phyloP scores from a whole-genome alignment of 2,797 vertebrate genomes.

The Sebastes oblongus region DNA sequence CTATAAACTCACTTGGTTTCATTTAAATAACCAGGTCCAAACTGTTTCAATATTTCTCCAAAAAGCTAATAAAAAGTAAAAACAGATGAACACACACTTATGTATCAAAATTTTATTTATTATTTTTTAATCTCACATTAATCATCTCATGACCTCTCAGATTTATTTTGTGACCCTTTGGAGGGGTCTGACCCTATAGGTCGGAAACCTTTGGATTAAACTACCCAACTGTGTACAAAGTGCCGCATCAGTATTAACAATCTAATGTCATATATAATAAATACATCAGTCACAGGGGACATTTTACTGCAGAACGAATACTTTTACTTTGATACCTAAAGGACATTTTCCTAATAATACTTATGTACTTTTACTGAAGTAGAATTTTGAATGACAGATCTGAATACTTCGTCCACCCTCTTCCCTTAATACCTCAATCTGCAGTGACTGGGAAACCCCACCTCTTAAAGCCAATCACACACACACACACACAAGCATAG shows the following conservation, averaged over 20 bases:
- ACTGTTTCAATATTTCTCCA: too few relatives aligned
- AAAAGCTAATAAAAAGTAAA: too few relatives aligned
- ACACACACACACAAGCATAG: not conserved
- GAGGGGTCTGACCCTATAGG: too few relatives aligned
- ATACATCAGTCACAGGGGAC: not conserved
- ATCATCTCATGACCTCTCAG: not conserved
- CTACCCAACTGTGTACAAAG: not conserved
- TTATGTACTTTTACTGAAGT: not conserved
- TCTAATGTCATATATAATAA: not conserved
- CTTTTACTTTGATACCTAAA: not conserved
- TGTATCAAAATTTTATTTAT: too few relatives aligned
- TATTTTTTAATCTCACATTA: not conserved
- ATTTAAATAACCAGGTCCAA: not conserved
- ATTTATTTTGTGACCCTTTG: too few relatives aligned
- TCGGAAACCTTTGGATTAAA: not conserved
- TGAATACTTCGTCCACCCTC: not conserved
- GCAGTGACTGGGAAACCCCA: not conserved
- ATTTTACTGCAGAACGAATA: not conserved
- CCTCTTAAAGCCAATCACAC: not conserved
- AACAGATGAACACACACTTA: not conserved
- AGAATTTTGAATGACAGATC: not conserved
- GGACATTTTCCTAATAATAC: not conserved
- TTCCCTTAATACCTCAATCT: constrained; percentile 15
- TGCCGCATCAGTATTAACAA: not conserved
- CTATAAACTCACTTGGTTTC: not conserved